Percentiles rank a stretch among this genome's conserved stretches.
Evolutionary conservation across 2,797 vertebrate species (phyloP).

Genomic region (Platyrinchus mystaceus): DNA sequence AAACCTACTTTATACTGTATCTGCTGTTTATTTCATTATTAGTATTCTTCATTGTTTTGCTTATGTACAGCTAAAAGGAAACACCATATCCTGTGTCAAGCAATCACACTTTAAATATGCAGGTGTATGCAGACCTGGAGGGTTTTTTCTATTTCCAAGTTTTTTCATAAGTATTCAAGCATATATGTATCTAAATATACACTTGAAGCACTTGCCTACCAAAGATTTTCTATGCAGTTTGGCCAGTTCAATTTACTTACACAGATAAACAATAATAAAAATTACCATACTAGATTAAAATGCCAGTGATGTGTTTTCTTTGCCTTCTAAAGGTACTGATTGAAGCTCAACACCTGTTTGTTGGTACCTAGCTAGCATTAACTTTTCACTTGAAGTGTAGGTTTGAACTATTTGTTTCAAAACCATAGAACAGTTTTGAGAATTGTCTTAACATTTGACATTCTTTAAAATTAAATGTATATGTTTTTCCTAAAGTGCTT

Average conservation of each 20-base stretch:
- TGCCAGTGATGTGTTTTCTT: neutral
- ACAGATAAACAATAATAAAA: neutral
- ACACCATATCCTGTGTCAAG: neutral
- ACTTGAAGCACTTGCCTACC: neutral
- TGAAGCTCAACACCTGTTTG: neutral
- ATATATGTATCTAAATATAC: neutral
- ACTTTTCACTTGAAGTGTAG: neutral
- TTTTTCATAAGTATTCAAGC: neutral
- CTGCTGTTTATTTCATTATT: slow-evolving; percentile 23
- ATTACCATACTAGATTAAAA: neutral
- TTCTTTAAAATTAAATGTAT: neutral
- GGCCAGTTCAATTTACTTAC: neutral
- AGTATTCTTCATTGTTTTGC: slow-evolving; percentile 17
- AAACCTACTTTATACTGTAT: slow-evolving; percentile 24
- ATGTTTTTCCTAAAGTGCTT: neutral
- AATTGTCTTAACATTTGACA: neutral
- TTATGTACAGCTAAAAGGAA: slow-evolving; percentile 20
- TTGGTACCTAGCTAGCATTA: neutral
- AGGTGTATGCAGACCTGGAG: neutral
- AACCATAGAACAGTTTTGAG: neutral
- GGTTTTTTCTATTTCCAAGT: neutral
- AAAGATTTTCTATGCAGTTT: neutral
- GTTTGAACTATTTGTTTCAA: neutral
- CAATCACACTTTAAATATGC: neutral
- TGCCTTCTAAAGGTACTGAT: neutral